Percentiles rank a stretch among this genome's conserved stretches.
Conservation (phyloP, 2,888 invertebrate species). For the Drosophila kanekoi region DNA sequence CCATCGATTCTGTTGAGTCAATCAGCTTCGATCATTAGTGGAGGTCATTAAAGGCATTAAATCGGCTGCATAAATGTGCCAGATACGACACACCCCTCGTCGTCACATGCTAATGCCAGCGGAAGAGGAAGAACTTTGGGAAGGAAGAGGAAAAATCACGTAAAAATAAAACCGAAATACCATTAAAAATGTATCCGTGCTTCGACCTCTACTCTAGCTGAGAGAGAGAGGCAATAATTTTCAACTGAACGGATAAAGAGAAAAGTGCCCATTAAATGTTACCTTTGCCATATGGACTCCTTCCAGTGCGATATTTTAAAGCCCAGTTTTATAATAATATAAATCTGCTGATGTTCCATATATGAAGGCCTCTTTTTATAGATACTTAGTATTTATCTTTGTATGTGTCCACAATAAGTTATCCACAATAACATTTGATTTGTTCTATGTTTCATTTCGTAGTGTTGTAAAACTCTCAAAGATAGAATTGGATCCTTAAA, state of each 20-base stretch:
- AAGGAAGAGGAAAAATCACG: constrained; percentile 34
- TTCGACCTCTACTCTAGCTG: constrained; percentile 34
- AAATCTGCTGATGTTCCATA: too few relatives aligned
- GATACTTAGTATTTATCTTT: too few relatives aligned
- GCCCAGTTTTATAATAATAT: neutral
- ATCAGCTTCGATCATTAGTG: constrained; percentile 76
- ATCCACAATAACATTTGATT: too few relatives aligned
- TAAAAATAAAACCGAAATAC: constrained; percentile 54
- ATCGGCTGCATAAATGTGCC: constrained; percentile 35
- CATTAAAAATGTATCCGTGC: constrained; percentile 38
- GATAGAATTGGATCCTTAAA: too few relatives aligned
- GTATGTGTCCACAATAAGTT: too few relatives aligned
- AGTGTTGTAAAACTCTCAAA: too few relatives aligned
- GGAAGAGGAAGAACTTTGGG: constrained; percentile 5
- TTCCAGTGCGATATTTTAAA: constrained; percentile 1
- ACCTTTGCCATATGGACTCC: constrained; percentile 34
- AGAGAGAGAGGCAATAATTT: constrained; percentile 23
- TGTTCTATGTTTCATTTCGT: too few relatives aligned
- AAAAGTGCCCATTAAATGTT: constrained; percentile 11
- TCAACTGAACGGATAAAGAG: neutral
- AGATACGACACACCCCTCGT: constrained; percentile 42
- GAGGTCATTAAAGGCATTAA: constrained; percentile 78
- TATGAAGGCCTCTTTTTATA: too few relatives aligned
- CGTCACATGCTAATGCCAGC: constrained; percentile 28
- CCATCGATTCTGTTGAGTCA: constrained; percentile 63